These are phyloP conservation scores for Vulpes lagopus DNA, from an alignment of 2,113 vertebrate species.

Conservation along the genomic window DNA sequence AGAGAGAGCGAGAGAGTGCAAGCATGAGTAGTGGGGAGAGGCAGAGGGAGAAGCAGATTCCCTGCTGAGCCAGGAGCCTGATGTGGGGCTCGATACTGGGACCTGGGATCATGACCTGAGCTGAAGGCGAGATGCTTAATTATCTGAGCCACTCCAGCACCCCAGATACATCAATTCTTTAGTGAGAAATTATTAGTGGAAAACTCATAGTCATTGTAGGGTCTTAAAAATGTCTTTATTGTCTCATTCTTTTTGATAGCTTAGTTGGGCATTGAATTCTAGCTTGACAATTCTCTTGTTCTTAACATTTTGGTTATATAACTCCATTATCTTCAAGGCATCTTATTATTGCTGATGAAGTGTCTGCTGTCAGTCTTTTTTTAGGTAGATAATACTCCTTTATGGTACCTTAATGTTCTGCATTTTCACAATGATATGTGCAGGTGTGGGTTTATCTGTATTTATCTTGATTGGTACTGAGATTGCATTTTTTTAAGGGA, in stretches of 20 bases:
- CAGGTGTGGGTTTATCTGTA: constrained; percentile 20
- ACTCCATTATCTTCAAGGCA: constrained; percentile 31
- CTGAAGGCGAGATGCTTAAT: no score
- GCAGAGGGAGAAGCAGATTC: no score
- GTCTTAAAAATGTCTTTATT: constrained; percentile 46
- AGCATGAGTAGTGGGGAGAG: no score
- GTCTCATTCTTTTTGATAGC: constrained; percentile 37
- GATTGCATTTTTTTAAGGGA: neutral
- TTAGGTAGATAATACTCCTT: constrained; percentile 29
- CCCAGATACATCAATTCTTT: neutral
- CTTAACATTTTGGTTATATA: constrained; percentile 28
- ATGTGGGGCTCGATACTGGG: no score
- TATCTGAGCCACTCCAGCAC: neutral
- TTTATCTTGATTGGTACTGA: constrained; percentile 16
- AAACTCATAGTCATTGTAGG: neutral
- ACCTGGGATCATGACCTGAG: no score
- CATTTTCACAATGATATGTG: neutral
- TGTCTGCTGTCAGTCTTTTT: constrained; percentile 27
- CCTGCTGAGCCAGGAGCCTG: no score
- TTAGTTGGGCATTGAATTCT: constrained; percentile 15
- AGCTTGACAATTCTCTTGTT: neutral
- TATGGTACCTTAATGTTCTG: neutral
- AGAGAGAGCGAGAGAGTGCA: no score
- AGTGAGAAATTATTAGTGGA: constrained; percentile 33
- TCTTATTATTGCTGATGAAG: constrained; percentile 47